A percentile compares a stretch with the other conserved stretches of the same genome.
phyloP scores from a whole-genome alignment of 2,888 invertebrate genomes.

The Epinotia brunnichana region DNA sequence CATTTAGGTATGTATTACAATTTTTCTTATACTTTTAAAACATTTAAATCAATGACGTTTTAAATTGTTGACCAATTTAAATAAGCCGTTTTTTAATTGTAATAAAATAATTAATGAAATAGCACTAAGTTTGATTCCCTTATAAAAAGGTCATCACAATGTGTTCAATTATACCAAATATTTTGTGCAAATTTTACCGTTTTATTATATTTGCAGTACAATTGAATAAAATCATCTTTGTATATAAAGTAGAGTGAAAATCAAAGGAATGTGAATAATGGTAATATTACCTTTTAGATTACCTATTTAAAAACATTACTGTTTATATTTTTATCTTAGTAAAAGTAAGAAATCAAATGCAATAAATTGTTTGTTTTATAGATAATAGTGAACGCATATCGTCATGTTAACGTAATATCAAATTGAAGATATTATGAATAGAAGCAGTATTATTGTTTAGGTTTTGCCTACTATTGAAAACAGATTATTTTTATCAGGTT shows the following conservation, averaged over 20 bases:
- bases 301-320: constrained; percentile 50
- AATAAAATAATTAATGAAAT: constrained; percentile 44
- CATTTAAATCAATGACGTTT: constrained; percentile 42
- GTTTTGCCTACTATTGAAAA: not conserved
- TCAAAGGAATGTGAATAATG: constrained; percentile 51
- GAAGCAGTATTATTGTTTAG: constrained; percentile 32
- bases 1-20: not conserved
- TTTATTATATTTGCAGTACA: constrained; percentile 58
- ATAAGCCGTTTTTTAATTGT: constrained; percentile 43
- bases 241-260: constrained; percentile 58
- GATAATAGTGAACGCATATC: constrained; percentile 42
- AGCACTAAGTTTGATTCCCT: constrained; percentile 46
- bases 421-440: constrained; percentile 37
- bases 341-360: constrained; percentile 51
- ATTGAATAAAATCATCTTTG: constrained; percentile 56
- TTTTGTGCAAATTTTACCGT: constrained; percentile 65
- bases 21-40: constrained; percentile 39
- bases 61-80: too few species aligned
- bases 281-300: constrained; percentile 55
- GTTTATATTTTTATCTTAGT: constrained; percentile 45
- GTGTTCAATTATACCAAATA: constrained; percentile 81
- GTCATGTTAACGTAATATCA: constrained; percentile 37
- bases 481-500: constrained; percentile 7
- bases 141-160: constrained; percentile 70
- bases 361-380: constrained; percentile 54